Evolutionary conservation across 2,113 vertebrate species (phyloP).

Genomic region (Sebastes fasciatus): DNA sequence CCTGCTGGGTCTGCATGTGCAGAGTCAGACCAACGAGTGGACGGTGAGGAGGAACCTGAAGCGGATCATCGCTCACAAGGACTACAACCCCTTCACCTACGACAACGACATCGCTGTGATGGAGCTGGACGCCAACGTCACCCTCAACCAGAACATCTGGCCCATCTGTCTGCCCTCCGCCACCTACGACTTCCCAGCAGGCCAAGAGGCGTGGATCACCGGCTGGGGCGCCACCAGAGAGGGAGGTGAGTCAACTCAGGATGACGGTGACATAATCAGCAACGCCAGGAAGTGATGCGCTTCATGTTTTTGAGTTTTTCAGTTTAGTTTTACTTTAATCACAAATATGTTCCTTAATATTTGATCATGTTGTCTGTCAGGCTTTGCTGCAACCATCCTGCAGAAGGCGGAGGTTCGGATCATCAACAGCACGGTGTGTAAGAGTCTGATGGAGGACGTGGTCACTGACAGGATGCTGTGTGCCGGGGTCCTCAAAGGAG

Average conservation of each 20-base stretch:
- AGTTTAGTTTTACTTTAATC: background rate
- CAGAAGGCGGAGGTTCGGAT: conserved; percentile 92
- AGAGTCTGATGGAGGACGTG: conserved; percentile 78
- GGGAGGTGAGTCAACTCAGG: conserved; percentile 55
- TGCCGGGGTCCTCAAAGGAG: conserved; percentile 88
- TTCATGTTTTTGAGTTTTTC: background rate
- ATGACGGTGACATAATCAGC: background rate
- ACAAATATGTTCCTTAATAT: background rate
- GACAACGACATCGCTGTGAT: conserved; percentile 82
- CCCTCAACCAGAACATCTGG: conserved; percentile 77
- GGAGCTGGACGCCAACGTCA: conserved; percentile 72
- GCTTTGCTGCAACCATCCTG: conserved; percentile 72
- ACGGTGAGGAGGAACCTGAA: conserved; percentile 57
- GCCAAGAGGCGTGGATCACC: conserved; percentile 76
- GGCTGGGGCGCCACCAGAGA: conserved; percentile 81
- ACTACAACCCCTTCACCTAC: conserved; percentile 42
- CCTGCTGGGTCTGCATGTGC: conserved; percentile 86
- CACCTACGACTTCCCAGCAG: conserved; percentile 69
- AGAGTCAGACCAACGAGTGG: conserved; percentile 71
- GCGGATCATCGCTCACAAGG: conserved; percentile 65
- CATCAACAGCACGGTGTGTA: conserved; percentile 90
- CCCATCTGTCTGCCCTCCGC: conserved; percentile 81
- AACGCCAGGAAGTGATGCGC: background rate
- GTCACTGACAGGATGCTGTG: conserved; percentile 89
- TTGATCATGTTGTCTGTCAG: conserved; percentile 4